Evolutionary conservation across 92 coral and sea anemone species (phyloP), one percentile per base, ranked within the genome.

Genomic region (Zoanthus solanderi): DNA sequence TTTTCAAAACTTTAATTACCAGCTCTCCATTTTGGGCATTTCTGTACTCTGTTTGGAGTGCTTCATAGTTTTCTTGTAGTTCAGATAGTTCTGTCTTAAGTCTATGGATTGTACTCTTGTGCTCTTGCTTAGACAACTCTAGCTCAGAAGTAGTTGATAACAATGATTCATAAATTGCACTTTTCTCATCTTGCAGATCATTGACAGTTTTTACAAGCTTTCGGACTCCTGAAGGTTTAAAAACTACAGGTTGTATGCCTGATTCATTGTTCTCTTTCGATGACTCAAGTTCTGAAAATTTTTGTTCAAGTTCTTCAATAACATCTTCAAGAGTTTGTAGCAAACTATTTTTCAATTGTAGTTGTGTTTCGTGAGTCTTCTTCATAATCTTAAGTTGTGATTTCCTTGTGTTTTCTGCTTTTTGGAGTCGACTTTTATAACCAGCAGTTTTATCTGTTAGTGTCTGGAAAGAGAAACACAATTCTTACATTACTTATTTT

Each of bases 351-450:
- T 96, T 96, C 90, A 95, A 88, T 28, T 92, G 90, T 78, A 93
- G 78, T 60, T 95, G 96, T 72, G 96, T 91, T 89, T 96, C 98
- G 18, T 96, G 96, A 5, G 98, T 96, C 84, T 95, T 96, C 90
- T 95, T 96, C 89, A 96, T 92, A 57, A 96, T 96, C 68, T 96
- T 95, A n/a, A 96, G 86, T 68, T 96, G 99, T 4, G 96, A 95
- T 76, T 96, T 96, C 83, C 94, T 96, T 89, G 90, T 95, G 74
- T 88, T 90, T 67, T 96, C 99, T 44, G 98, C 90, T 87, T 96
- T 96, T 83, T 92, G 95, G 34, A 96, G 94, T 74, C 86, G 88
- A 34, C 95, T 80, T 87, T 90, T 90, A 88, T 95, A 96, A 31
- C 72, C 94, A 37, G 96, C 88, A 34, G 98, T 93, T 86, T 95